Evolutionary conservation across 2,888 invertebrate genomes (phyloP).

Genomic region (Platycheirus albimanus): DNA sequence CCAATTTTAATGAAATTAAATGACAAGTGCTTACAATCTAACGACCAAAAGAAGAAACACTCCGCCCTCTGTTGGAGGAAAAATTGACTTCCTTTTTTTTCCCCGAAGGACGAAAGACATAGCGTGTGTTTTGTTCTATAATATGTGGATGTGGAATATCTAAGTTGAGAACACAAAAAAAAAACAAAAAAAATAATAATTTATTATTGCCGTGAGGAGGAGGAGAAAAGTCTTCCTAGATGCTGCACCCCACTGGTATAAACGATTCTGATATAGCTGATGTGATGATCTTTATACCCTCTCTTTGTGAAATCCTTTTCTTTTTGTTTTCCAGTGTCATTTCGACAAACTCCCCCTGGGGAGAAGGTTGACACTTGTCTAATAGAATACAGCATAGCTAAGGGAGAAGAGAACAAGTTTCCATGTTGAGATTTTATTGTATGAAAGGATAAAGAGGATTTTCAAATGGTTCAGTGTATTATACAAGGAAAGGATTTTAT

Average conservation of each 20-base stretch:
- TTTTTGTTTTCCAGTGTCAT: slow-evolving; percentile 35
- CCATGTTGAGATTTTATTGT: slow-evolving; percentile 63
- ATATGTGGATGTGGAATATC: slow-evolving; percentile 33
- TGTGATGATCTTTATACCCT: slow-evolving; percentile 60
- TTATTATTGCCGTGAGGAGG: slow-evolving; percentile 55
- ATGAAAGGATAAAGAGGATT: slow-evolving; percentile 58
- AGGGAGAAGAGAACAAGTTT: slow-evolving; percentile 49
- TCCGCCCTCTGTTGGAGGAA: not conserved
- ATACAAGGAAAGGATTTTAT: slow-evolving; percentile 41
- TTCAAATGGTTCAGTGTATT: slow-evolving; percentile 36
- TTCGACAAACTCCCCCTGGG: slow-evolving; percentile 33
- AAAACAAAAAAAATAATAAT: slow-evolving; percentile 51
- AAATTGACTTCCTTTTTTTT: slow-evolving; percentile 35
- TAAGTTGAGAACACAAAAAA: slow-evolving; percentile 19
- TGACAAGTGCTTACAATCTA: slow-evolving; percentile 71
- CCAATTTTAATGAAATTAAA: slow-evolving; percentile 75
- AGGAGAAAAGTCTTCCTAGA: slow-evolving; percentile 38
- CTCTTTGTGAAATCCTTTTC: slow-evolving; percentile 46
- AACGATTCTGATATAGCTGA: slow-evolving; percentile 41
- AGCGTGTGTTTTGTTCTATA: not conserved
- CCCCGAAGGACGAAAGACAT: slow-evolving; percentile 42
- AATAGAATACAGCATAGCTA: slow-evolving; percentile 28
- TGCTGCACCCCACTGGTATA: slow-evolving; percentile 64
- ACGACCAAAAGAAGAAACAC: slow-evolving; percentile 65
- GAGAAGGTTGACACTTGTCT: slow-evolving; percentile 48